Evolutionary conservation across 2,797 vertebrate species (phyloP), one percentile per base, ranked within the genome.

Genomic region (Chiroxiphia lanceolata): DNA sequence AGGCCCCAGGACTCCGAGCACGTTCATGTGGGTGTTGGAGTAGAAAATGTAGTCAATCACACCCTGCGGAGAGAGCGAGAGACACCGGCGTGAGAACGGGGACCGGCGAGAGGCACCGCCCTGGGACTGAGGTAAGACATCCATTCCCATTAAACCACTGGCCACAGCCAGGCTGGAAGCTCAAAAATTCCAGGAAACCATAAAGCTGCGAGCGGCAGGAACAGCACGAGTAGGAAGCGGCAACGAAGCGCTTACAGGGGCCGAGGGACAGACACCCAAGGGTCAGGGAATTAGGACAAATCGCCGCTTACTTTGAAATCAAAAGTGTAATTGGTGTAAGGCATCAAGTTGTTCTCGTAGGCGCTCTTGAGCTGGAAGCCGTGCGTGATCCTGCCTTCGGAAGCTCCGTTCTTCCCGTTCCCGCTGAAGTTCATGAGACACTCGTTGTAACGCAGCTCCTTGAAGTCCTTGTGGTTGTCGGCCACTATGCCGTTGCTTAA

Each of bases 1-100:
- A 86, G 99, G 99, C 81, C 99, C 99, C 95, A 99, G 97, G 91
- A 99, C 98, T 50, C 99, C 99, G 87, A 99, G 98, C 93, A 99
- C 99, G 89, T 98, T 99, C 99, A 99, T 99, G 97, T 99, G 99
- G 95, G 98, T 99, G 98, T 99, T 99, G 95, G 99, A 99, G 98
- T 99, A 99, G 98, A 99, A 99, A 98, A 99, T 99, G 99, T 99
- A 99, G 98, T 99, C 99, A 96, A 99, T 99, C 96, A 99, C 99
- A 45, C 99, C 99, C 99, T 99, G 97, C 57, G 71, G 88, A 97
- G 85, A 97, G 87, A 92, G 79, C 94, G 78, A 83, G 72, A 83
- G 54, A 72, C 3, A 11, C 79, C 4, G 59, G 51, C 1, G 78
- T 97, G 86, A 95, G 90, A 71, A 85, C 63, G 3, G 25, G 16